Evolutionary conservation across 2,888 invertebrate genomes (phyloP), one percentile per base, ranked within the genome.

Genomic region (Drosophila mimica): DNA sequence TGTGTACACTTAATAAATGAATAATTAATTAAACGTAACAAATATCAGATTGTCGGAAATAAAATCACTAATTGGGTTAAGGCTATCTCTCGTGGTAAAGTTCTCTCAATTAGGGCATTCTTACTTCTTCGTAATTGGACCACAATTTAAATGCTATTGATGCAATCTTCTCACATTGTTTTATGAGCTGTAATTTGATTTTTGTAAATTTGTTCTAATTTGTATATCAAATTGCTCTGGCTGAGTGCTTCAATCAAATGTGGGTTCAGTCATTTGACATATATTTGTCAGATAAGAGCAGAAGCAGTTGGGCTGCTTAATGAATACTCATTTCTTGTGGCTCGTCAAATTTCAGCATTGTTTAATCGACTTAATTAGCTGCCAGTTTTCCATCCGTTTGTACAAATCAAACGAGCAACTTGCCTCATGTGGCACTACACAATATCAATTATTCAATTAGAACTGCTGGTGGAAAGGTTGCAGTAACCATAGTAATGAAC

Each of bases 391-490:
- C 38, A 36, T 52, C 34, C 73, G 54, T 59, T 46, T 77, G 58
- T 53, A 51, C 34, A 43, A 78, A 68, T 77, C 68, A 76, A 76
- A 62, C 28, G 51, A 51, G 11, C 38, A 38, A 57, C 33, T 77
- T 65, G 73, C 73, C 61, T 49, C 73, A 77, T 78, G 78, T 68
- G 73, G 56, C 74, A 62, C 36, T 51, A 57, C 54, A 56, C 20
- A 40, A 60, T 76, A 52, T 59, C 73, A 76, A 73, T 79, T 80
- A 79, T 76, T 56, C 76, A 79, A 79, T 79, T 76, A 73, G 62
- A 59, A n/a, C 17, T n/a, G 28, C 28, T 11, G 49, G 5, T 13
- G 43, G 11, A 2, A n/a, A 13, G n/a, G 34, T 28, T 11, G 28
- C 25, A n/a, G 49, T 48, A 53, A 48, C 63, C 58, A 79, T 67